Conservation (phyloP, 1,140 invertebrate genomes). For the Zaprionus davidi region DNA sequence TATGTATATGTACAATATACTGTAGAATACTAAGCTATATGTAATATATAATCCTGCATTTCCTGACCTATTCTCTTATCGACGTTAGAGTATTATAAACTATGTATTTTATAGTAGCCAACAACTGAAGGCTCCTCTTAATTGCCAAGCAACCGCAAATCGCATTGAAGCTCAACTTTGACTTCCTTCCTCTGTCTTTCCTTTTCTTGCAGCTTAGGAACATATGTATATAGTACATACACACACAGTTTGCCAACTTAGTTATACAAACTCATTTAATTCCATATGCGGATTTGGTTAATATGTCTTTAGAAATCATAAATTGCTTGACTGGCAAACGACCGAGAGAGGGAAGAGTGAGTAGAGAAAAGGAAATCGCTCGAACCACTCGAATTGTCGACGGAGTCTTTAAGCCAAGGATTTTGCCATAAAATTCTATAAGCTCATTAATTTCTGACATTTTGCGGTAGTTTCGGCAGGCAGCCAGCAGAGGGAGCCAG, state of each 20-base stretch:
- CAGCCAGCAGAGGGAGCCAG: neutral
- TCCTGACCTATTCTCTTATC: no score
- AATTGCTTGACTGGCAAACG: neutral
- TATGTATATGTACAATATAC: neutral
- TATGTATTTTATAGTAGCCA: neutral
- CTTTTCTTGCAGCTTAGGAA: neutral
- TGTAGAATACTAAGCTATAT: no score
- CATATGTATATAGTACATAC: neutral
- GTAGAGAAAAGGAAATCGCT: neutral
- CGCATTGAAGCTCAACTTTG: neutral
- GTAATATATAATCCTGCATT: no score
- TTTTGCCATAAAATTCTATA: conserved; percentile 15
- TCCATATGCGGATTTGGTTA: conserved; percentile 3
- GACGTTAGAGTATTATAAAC: no score
- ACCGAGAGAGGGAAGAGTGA: neutral
- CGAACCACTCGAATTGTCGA: neutral
- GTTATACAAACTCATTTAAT: conserved; percentile 3
- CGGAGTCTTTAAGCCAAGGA: conserved; percentile 1
- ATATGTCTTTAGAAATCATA: conserved; percentile 11
- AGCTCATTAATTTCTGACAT: conserved; percentile 32
- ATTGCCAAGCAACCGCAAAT: neutral
- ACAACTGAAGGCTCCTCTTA: neutral
- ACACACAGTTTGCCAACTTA: neutral
- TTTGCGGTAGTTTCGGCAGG: conserved; percentile 21
- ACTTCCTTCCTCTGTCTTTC: neutral